Evolutionary conservation across 2,888 invertebrate species (phyloP).

Genomic region (Nebria brevicollis): DNA sequence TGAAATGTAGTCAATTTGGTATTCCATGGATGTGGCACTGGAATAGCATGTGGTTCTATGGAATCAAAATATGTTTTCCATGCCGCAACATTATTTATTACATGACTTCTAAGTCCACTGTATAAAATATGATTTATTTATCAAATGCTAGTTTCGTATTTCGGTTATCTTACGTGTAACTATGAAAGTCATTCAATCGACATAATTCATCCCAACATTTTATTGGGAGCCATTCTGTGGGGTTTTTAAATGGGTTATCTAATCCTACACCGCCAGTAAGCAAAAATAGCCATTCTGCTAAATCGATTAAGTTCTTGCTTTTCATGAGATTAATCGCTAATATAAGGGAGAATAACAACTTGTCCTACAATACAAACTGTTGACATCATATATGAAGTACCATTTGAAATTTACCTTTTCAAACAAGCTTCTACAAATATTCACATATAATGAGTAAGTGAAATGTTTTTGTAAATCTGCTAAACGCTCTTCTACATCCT

Average conservation of each 20-base stretch:
- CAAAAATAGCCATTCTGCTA: slow-evolving; percentile 84
- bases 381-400: not conserved
- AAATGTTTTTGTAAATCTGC: slow-evolving; percentile 81
- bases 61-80: slow-evolving; percentile 85
- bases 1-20: slow-evolving; percentile 73
- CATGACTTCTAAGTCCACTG: slow-evolving; percentile 74
- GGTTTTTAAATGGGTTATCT: slow-evolving; percentile 78
- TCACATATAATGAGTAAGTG: slow-evolving; percentile 88
- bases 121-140: slow-evolving; percentile 43
- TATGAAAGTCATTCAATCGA: slow-evolving; percentile 67
- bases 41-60: slow-evolving; percentile 75
- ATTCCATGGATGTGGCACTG: slow-evolving; percentile 78
- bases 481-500: slow-evolving; percentile 80
- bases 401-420: slow-evolving; percentile 76
- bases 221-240: slow-evolving; percentile 75
- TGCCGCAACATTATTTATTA: slow-evolving; percentile 65
- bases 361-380: slow-evolving; percentile 71
- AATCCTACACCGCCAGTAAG: slow-evolving; percentile 86
- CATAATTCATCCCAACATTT: slow-evolving; percentile 85
- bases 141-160: not conserved
- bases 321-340: slow-evolving; percentile 77
- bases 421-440: slow-evolving; percentile 93
- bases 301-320: slow-evolving; percentile 69
- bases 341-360: slow-evolving; percentile 86
- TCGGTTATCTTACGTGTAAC: slow-evolving; percentile 62